A percentile compares a stretch with the other conserved stretches of the same genome.
Evolutionary conservation across 2,797 vertebrate genomes (phyloP).

Genomic region (Paguma larvata): DNA sequence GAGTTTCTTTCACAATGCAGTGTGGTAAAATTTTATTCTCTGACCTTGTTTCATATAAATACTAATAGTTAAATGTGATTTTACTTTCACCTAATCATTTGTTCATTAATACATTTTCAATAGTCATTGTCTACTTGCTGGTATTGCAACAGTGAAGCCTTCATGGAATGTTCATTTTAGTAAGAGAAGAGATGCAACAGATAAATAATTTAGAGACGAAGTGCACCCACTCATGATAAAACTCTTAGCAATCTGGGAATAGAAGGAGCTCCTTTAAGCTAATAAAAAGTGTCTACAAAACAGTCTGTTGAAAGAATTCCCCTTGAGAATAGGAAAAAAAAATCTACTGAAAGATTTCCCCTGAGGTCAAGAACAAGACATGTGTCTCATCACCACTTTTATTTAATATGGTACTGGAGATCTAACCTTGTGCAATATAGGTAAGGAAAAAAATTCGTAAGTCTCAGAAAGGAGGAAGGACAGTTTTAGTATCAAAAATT

Average conservation of each 20-base stretch:
- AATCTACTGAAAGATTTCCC: background rate
- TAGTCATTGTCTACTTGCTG: background rate
- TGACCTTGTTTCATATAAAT: background rate
- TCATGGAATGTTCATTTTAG: background rate
- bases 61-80: background rate
- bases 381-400: background rate
- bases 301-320: background rate
- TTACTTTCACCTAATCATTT: background rate
- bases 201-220: background rate
- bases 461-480: background rate
- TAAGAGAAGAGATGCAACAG: background rate
- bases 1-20: background rate
- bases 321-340: background rate
- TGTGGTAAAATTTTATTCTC: slow-evolving; percentile 37
- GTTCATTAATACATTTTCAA: background rate
- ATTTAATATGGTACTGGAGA: background rate
- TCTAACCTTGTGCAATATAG: background rate
- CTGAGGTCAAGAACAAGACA: background rate
- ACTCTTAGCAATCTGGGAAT: background rate
- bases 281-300: background rate
- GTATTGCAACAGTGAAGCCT: background rate
- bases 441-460: background rate
- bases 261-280: background rate
- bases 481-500: background rate
- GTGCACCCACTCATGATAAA: background rate